These are phyloP conservation scores for Mythimna ferrago DNA, from an alignment of 2,888 invertebrate species.

Conservation along the genomic window DNA sequence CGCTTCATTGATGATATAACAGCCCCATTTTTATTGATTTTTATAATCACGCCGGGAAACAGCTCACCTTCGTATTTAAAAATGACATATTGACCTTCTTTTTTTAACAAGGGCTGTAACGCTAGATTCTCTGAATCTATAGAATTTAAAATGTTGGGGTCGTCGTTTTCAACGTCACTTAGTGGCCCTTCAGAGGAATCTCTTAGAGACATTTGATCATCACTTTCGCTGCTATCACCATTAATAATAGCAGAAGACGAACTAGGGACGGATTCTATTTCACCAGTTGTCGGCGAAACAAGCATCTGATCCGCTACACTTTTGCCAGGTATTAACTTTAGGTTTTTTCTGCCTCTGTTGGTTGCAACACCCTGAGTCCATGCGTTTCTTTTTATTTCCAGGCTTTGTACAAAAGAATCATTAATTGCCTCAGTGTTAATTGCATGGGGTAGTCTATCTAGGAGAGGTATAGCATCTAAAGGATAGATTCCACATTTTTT, in stretches of 20 bases:
- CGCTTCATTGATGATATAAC: conserved; percentile 10
- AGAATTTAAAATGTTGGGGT: conserved; percentile 6
- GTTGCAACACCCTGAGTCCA: conserved; percentile 4
- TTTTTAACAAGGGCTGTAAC: conserved; percentile 7
- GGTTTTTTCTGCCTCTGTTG: conserved; percentile 6
- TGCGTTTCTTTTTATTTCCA: conserved; percentile 10
- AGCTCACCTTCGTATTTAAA: conserved; percentile 9
- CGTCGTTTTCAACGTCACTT: conserved; percentile 11
- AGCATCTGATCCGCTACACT: conserved; percentile 11
- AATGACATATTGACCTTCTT: conserved; percentile 8
- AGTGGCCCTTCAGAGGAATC: conserved; percentile 14
- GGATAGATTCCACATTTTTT: conserved; percentile 6
- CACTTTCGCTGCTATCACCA: conserved; percentile 8
- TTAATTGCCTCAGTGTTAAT: conserved; percentile 1
- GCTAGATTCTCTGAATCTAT: conserved; percentile 6
- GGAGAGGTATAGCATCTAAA: conserved; percentile 10
- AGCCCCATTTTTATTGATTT: conserved; percentile 9
- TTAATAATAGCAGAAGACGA: conserved; percentile 1
- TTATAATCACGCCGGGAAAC: conserved; percentile 4
- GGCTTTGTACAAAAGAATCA: conserved; percentile 9
- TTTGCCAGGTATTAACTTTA: conserved; percentile 4
- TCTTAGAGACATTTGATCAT: conserved; percentile 14
- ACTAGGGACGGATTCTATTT: conserved; percentile 1
- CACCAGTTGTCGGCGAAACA: conserved; percentile 9
- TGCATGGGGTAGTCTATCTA: conserved; percentile 10